These are phyloP conservation scores for Siniperca knerii DNA, from an alignment of 2,113 vertebrate genomes.

Conservation along the genomic window DNA sequence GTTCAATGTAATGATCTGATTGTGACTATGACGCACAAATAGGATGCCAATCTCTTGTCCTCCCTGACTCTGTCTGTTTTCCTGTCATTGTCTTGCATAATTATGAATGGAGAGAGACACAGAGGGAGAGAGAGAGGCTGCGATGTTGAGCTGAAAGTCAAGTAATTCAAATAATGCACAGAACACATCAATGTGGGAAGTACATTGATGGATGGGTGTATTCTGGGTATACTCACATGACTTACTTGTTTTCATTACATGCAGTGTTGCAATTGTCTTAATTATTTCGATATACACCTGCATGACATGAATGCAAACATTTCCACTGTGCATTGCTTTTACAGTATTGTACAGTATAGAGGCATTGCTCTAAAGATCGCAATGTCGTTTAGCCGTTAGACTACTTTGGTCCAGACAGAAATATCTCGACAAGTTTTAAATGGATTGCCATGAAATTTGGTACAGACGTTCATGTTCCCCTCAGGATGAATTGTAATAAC, in stretches of 20 bases:
- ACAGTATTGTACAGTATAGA: not conserved
- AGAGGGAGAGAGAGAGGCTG: not conserved
- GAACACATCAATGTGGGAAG: slow-evolving; percentile 32
- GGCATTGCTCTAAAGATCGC: no score
- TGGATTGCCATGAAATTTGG: not conserved
- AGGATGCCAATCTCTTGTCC: slow-evolving; percentile 41
- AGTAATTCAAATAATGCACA: slow-evolving; percentile 51
- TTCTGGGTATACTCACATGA: not conserved
- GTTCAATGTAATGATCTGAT: slow-evolving; percentile 61
- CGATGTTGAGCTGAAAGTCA: slow-evolving; percentile 43
- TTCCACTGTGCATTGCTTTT: not conserved
- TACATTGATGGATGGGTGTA: not conserved
- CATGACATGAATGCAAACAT: not conserved
- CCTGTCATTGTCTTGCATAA: slow-evolving; percentile 38
- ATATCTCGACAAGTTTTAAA: not conserved
- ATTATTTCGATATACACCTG: not conserved
- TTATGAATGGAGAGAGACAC: slow-evolving; percentile 5
- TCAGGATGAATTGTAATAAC: not conserved
- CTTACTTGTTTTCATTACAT: not conserved
- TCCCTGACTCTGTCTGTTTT: slow-evolving; percentile 39
- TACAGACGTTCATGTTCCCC: not conserved
- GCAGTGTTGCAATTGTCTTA: not conserved
- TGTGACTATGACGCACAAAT: slow-evolving; percentile 37
- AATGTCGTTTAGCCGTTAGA: not conserved
- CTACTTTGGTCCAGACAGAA: not conserved